phyloP scores from a whole-genome alignment of 2,888 invertebrate species.

The Hoplodrina blanda region DNA sequence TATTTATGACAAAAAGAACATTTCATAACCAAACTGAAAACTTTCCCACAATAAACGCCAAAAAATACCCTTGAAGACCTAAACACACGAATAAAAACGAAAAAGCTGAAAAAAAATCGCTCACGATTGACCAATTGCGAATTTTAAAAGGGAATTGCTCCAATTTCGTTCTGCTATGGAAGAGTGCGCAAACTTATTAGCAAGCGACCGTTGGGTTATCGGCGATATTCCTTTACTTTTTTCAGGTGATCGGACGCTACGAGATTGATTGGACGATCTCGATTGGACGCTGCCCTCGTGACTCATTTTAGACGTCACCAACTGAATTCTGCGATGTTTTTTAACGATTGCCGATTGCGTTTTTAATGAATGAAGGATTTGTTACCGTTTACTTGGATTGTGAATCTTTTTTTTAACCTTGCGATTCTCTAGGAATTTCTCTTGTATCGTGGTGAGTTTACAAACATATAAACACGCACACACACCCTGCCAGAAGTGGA shows the following conservation, averaged over 20 bases:
- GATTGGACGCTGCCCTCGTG: conserved; percentile 80
- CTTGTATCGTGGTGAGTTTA: too few species aligned
- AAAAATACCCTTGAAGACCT: conserved; percentile 29
- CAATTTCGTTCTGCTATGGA: conserved; percentile 87
- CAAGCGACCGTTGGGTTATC: conserved; percentile 70
- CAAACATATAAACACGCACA: too few species aligned
- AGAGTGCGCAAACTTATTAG: conserved; percentile 89
- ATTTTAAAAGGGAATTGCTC: conserved; percentile 73
- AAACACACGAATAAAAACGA: conserved; percentile 37
- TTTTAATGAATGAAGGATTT: conserved; percentile 52
- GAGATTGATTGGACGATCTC: conserved; percentile 83
- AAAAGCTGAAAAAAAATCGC: conserved; percentile 69
- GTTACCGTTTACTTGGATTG: conserved; percentile 5
- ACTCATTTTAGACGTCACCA: conserved; percentile 78
- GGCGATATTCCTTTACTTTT: conserved; percentile 84
- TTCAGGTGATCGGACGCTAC: conserved; percentile 79
- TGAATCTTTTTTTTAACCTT: not conserved
- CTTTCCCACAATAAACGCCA: conserved; percentile 14
- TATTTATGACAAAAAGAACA: not conserved
- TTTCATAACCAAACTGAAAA: not conserved
- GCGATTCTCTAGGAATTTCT: too few species aligned
- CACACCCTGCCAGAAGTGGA: too few species aligned
- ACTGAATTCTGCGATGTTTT: conserved; percentile 45
- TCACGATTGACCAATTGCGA: conserved; percentile 81
- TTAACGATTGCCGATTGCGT: conserved; percentile 51